Conservation (phyloP, 1,140 invertebrate genomes). For the Plutomurus gul region DNA sequence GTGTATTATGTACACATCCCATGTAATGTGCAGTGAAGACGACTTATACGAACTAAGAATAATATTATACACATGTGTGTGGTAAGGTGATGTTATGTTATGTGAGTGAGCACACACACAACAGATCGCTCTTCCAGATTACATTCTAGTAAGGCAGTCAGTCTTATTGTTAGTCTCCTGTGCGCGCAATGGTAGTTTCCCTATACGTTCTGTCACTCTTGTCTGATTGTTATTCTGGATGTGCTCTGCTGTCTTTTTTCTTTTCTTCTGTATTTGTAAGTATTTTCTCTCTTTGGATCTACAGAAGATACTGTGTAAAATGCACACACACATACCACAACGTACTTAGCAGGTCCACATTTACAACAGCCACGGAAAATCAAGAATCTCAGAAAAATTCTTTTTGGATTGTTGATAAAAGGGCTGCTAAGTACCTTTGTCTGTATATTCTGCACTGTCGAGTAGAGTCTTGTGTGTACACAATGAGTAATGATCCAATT, state of each 20-base stretch:
- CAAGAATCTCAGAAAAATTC: neutral
- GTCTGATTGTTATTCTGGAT: conserved; percentile 14
- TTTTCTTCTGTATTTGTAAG: neutral
- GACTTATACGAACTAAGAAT: too few species aligned
- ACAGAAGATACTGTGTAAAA: too few species aligned
- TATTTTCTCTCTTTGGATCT: too few species aligned
- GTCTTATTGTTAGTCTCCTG: neutral
- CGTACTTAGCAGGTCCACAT: neutral
- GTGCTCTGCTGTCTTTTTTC: neutral
- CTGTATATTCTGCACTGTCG: too few species aligned
- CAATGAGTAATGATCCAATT: neutral
- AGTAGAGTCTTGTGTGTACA: neutral
- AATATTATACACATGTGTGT: neutral
- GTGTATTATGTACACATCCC: neutral
- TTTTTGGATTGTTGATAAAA: too few species aligned
- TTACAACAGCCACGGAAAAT: too few species aligned
- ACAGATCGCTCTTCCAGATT: conserved; percentile 1
- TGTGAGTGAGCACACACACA: neutral
- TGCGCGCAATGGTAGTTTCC: neutral
- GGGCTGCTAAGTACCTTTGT: too few species aligned
- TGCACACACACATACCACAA: neutral
- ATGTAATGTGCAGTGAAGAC: too few species aligned
- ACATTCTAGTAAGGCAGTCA: conserved; percentile 13
- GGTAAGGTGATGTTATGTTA: neutral
- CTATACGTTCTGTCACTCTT: neutral